phyloP scores from a whole-genome alignment of 2,888 invertebrate species.

The Lasioglossum lativentre region DNA sequence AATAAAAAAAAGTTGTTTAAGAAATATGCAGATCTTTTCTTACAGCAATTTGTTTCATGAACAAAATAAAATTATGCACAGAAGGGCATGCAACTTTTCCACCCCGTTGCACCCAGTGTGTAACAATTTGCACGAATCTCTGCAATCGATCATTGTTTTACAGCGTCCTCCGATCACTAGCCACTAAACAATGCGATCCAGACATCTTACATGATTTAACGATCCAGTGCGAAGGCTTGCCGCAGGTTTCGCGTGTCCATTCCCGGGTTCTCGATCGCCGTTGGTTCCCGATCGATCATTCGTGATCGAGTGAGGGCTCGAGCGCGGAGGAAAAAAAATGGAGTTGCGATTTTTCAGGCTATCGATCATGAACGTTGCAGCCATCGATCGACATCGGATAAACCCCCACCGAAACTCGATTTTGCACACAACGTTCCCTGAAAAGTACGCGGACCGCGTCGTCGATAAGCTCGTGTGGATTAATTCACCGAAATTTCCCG shows the following conservation, averaged over 20 bases:
- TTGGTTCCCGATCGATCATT: slow-evolving; percentile 50
- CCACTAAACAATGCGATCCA: background rate
- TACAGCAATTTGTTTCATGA: background rate
- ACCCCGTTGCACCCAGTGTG: background rate
- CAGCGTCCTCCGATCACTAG: background rate
- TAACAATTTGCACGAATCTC: background rate
- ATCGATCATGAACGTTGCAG: slow-evolving; percentile 52
- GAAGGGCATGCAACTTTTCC: background rate
- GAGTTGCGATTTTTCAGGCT: slow-evolving; percentile 48
- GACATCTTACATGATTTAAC: slow-evolving; percentile 8
- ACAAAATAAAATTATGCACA: background rate
- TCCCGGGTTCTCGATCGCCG: slow-evolving; percentile 28
- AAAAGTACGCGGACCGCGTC: background rate
- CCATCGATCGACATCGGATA: slow-evolving; percentile 45
- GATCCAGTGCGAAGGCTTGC: background rate
- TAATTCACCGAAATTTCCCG: slow-evolving; percentile 21
- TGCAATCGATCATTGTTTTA: background rate
- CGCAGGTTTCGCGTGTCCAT: background rate
- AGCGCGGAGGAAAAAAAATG: background rate
- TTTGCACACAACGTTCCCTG: background rate
- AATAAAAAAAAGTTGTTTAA: background rate
- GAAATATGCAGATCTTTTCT: background rate
- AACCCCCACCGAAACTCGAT: background rate
- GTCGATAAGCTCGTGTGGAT: slow-evolving; percentile 20
- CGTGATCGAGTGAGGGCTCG: slow-evolving; percentile 36